Evolutionary conservation across 2,888 invertebrate genomes (phyloP).

Genomic region (Onchidella celtica): DNA sequence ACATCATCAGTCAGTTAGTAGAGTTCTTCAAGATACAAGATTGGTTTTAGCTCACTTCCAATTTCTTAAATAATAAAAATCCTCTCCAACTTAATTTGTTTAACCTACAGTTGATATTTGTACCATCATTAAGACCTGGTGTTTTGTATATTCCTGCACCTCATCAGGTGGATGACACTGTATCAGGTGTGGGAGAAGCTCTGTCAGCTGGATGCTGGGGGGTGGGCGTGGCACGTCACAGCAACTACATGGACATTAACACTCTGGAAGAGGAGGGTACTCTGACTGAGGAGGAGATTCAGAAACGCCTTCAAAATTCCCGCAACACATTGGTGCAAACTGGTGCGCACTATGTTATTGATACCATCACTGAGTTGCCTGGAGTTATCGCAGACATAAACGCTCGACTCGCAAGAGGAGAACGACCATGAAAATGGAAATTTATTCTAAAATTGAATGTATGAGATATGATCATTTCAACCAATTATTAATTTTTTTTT

Average conservation of each 20-base stretch:
- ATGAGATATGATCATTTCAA: no score
- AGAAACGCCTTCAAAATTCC: slow-evolving; percentile 63
- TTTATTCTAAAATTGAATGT: background rate
- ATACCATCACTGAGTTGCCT: slow-evolving; percentile 77
- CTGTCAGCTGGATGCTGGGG: slow-evolving; percentile 80
- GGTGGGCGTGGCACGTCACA: slow-evolving; percentile 78
- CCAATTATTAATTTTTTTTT: no score
- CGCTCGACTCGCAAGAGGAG: slow-evolving; percentile 72
- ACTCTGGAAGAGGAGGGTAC: slow-evolving; percentile 71
- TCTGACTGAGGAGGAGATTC: slow-evolving; percentile 70
- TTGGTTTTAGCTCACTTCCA: no score
- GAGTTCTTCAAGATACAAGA: no score
- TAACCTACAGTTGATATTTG: no score
- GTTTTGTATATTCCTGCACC: background rate
- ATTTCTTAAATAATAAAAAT: no score
- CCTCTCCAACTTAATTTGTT: no score
- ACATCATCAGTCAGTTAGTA: no score
- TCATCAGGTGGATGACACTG: slow-evolving; percentile 76
- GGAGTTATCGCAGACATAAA: slow-evolving; percentile 78
- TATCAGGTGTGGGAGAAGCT: slow-evolving; percentile 78
- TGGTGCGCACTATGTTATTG: slow-evolving; percentile 80
- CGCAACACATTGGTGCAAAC: slow-evolving; percentile 72
- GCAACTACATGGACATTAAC: slow-evolving; percentile 79
- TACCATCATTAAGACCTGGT: no score
- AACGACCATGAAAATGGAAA: slow-evolving; percentile 66